These are phyloP conservation scores for Alentia gelatinosa DNA, from an alignment of 2,888 invertebrate species.

Conservation along the genomic window DNA sequence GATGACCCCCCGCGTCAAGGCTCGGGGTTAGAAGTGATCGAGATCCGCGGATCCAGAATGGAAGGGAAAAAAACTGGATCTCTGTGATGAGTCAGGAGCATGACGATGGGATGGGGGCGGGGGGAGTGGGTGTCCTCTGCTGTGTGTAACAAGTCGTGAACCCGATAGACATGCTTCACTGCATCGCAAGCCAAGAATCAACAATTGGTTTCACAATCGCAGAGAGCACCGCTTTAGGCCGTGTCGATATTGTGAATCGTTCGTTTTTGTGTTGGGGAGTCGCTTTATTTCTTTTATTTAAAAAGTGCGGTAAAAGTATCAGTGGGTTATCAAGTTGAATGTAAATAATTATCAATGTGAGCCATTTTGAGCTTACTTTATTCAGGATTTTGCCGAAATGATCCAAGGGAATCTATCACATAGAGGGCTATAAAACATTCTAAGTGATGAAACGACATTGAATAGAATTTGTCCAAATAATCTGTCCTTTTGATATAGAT, in stretches of 20 bases:
- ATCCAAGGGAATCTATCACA: too few relatives aligned
- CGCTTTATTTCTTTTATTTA: not conserved
- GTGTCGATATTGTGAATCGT: not conserved
- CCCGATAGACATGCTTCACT: not conserved
- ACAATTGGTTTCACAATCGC: constrained; percentile 22
- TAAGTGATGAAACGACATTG: too few relatives aligned
- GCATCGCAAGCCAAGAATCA: not conserved
- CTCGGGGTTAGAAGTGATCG: not conserved
- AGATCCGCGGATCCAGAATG: constrained; percentile 22
- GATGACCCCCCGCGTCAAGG: not conserved
- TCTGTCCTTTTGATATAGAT: too few relatives aligned
- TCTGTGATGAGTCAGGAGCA: not conserved
- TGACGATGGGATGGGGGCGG: not conserved
- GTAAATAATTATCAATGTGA: not conserved
- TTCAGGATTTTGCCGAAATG: too few relatives aligned
- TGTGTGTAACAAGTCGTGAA: constrained; percentile 22
- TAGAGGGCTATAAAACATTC: too few relatives aligned
- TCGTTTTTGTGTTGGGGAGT: not conserved
- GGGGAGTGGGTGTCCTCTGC: not conserved
- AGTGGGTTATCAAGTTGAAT: not conserved
- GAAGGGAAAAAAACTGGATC: not conserved
- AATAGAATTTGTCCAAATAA: too few relatives aligned
- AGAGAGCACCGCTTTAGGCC: not conserved
- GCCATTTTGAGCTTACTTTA: too few relatives aligned
- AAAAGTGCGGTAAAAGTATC: not conserved